Evolutionary conservation across 1,140 invertebrate species (phyloP), one percentile per base, ranked within the genome.

Genomic region (Pentalonia nigronervosa): DNA sequence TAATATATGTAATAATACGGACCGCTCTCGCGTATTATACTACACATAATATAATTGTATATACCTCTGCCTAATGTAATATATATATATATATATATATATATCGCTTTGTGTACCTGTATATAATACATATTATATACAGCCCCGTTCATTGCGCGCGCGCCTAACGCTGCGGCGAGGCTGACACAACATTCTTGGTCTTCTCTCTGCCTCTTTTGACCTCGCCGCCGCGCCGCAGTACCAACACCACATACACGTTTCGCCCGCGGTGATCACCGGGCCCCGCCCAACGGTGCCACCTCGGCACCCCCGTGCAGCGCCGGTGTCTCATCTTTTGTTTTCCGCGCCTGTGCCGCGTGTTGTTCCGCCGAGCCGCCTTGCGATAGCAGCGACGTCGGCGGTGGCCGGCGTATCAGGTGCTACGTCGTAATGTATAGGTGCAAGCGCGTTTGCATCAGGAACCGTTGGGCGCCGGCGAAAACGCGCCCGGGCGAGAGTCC

Each of bases 221-320:
- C 91, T 93, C 91, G 91, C 91, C 91, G 91, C 91, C 91, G 47
- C 91, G 34, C 34, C 88, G 53, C 11, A 36, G 88, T 41, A 67
- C 89, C 89, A 50, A 48, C 88, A 56, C 48, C 50, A 56, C 48
- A 56, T 50, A 56, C 48, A 84, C 25, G 91, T 93, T 86, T 84
- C 91, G 81, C 81, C 76, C 50, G 91, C 91, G 81, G 91, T 86
- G 91, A 93, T 81, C 48, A 41, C 48, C 48, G 36, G 47, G 91
- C 91, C 91, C 91, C 91, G 91, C 91, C 91, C 91, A 93, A 93
- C 81, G 91, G 48, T 93, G 91, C 91, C 91, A 93, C 91, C 91
- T 93, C 91, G 91, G 91, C 91, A 93, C 91, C 91, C 91, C 91
- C 81, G 53, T 56, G 91, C 14, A 81, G 23, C n/a, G 47, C 89